These are phyloP conservation scores for Atopsyche davidsoni DNA, from an alignment of 1,140 invertebrate genomes.

Conservation along the genomic window DNA sequence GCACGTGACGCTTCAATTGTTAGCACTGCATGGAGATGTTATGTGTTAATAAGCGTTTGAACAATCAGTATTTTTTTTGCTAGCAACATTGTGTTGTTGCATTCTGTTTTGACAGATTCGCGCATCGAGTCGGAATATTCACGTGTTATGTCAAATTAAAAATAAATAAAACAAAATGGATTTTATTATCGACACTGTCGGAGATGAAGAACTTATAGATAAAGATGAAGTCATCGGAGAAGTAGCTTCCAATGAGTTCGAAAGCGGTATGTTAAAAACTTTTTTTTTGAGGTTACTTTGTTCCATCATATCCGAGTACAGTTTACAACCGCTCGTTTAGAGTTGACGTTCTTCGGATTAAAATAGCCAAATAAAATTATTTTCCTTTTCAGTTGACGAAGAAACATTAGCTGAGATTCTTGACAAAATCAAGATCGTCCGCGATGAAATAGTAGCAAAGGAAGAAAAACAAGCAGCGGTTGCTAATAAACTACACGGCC, in stretches of 20 bases:
- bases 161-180: slow-evolving; percentile 30
- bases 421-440: slow-evolving; percentile 8
- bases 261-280: slow-evolving; percentile 18
- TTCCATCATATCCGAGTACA: no score
- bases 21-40: no score
- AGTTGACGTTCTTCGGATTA: no score
- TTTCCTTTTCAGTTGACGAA: slow-evolving; percentile 15
- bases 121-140: no score
- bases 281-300: slow-evolving; percentile 24
- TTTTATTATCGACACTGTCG: slow-evolving; percentile 36
- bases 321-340: slow-evolving; percentile 3
- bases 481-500: slow-evolving; percentile 4
- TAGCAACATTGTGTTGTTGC: no score
- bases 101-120: no score
- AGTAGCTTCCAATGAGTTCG: slow-evolving; percentile 6
- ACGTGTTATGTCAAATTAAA: no score
- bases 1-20: no score
- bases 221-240: slow-evolving; percentile 25
- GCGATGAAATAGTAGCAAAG: slow-evolving; percentile 8
- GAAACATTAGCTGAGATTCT: slow-evolving; percentile 17
- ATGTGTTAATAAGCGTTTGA: no score
- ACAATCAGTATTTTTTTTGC: no score
- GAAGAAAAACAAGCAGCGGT: slow-evolving; percentile 5
- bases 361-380: neutral
- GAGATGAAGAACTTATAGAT: slow-evolving; percentile 32